A percentile compares a stretch with the other conserved stretches of the same genome.
These are phyloP conservation scores for Stenoptilia bipunctidactyla DNA, from an alignment of 2,888 invertebrate genomes.

Conservation along the genomic window DNA sequence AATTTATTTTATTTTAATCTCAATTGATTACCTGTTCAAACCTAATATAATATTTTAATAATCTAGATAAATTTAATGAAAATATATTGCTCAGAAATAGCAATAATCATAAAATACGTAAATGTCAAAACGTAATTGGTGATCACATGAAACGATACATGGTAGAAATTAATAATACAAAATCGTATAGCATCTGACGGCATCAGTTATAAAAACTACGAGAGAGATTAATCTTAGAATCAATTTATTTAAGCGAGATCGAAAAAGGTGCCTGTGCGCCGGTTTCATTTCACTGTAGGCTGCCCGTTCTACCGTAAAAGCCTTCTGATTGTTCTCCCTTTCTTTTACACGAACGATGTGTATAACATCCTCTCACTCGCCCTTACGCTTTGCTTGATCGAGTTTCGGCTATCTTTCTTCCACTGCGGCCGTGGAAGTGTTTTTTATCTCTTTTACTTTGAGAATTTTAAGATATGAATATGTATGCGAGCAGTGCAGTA, in stretches of 20 bases:
- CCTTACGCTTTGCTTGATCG: slow-evolving; percentile 50
- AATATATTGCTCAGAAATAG: no score
- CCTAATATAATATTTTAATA: no score
- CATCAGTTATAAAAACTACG: slow-evolving; percentile 42
- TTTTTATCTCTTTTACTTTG: slow-evolving; percentile 61
- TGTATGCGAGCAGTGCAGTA: slow-evolving; percentile 55
- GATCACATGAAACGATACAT: slow-evolving; percentile 19
- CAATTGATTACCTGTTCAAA: no score
- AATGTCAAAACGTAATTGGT: slow-evolving; percentile 13
- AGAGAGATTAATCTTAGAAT: slow-evolving; percentile 64
- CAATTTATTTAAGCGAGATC: slow-evolving; percentile 67
- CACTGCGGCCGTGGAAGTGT: slow-evolving; percentile 61
- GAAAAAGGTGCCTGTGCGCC: slow-evolving; percentile 50
- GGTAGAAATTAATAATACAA: slow-evolving; percentile 21
- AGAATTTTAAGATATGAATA: slow-evolving; percentile 64
- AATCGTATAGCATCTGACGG: slow-evolving; percentile 19
- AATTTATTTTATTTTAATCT: no score
- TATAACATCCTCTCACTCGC: slow-evolving; percentile 30
- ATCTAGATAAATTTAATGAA: no score
- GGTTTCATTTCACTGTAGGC: slow-evolving; percentile 51
- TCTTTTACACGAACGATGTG: slow-evolving; percentile 27
- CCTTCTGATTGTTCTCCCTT: slow-evolving; percentile 55
- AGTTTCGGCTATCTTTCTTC: slow-evolving; percentile 68
- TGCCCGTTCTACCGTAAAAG: slow-evolving; percentile 69
- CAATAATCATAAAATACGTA: slow-evolving; percentile 10